Conservation (phyloP, 2,888 invertebrate genomes). For the Agrenia bidenticulata region DNA sequence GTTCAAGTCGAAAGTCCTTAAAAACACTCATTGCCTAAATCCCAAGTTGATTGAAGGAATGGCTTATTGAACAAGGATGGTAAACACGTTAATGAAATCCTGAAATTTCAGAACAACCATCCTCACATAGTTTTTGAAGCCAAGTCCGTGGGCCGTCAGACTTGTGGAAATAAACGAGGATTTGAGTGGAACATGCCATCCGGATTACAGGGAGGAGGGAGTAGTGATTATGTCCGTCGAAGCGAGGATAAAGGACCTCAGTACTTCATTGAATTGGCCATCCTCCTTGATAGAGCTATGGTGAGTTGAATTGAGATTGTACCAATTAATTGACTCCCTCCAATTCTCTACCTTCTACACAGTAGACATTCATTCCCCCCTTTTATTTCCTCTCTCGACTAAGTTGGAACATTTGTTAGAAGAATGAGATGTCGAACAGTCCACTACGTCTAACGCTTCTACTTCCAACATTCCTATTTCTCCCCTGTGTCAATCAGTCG, state of each 20-base stretch:
- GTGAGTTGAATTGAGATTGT: constrained; percentile 57
- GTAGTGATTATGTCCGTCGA: constrained; percentile 54
- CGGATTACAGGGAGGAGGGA: constrained; percentile 35
- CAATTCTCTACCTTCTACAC: not conserved
- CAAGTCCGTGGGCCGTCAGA: constrained; percentile 84
- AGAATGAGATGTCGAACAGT: constrained; percentile 1
- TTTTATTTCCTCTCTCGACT: not conserved
- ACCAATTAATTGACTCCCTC: constrained; percentile 23
- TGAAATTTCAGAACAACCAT: constrained; percentile 77
- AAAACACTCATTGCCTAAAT: no score
- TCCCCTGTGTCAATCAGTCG: no score
- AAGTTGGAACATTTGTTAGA: not conserved
- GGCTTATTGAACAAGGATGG: no score
- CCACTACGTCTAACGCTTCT: not conserved
- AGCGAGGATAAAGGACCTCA: constrained; percentile 71
- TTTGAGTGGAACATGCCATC: constrained; percentile 67
- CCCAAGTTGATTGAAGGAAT: no score
- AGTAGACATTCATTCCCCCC: no score
- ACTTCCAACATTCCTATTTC: no score
- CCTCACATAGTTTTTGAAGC: constrained; percentile 97
- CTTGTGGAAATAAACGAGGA: constrained; percentile 79
- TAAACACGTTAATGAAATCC: no score
- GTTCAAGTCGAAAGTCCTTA: no score
- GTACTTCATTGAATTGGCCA: constrained; percentile 86
- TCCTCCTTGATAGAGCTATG: constrained; percentile 95